Evolutionary conservation across 2,113 vertebrate species (phyloP).

Genomic region (Atherinomorus stipes): DNA sequence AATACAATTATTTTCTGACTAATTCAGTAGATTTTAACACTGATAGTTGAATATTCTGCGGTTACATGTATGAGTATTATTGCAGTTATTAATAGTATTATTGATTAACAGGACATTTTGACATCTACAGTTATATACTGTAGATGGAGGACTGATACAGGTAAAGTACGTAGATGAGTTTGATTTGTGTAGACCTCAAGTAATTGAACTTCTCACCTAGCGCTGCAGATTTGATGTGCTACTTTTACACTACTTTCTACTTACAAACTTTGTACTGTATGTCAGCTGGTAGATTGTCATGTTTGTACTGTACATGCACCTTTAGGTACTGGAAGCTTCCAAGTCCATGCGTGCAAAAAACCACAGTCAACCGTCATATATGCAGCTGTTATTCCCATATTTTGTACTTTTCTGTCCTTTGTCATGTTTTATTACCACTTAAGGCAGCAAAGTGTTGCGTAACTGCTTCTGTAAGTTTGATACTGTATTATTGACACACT

Average conservation of each 20-base stretch:
- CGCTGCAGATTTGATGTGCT: conserved; percentile 7
- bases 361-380: background rate
- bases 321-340: conserved; percentile 17
- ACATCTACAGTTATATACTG: conserved; percentile 5
- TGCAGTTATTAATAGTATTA: background rate
- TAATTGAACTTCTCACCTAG: background rate
- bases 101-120: conserved; percentile 2
- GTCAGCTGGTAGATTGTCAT: background rate
- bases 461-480: background rate
- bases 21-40: too few relatives aligned
- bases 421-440: background rate
- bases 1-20: too few relatives aligned
- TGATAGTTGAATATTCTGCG: too few relatives aligned
- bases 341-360: background rate
- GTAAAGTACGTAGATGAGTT: conserved; percentile 1
- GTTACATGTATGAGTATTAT: background rate
- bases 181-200: background rate
- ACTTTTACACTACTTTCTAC: background rate
- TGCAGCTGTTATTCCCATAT: background rate
- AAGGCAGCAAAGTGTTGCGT: background rate
- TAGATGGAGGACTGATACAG: background rate
- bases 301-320: background rate
- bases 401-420: conserved; percentile 13
- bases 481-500: conserved; percentile 10
- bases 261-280: background rate